A percentile compares a stretch with the other conserved stretches of the same genome.
Evolutionary conservation across 2,113 vertebrate genomes (phyloP).

Genomic region (Mus musculus): GRCm39 chr5:62056501-62057000

Average conservation of each 20-base stretch:
- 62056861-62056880: background rate
- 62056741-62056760: too few species aligned
- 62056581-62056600: background rate
- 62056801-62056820: too few species aligned
- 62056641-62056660: background rate
- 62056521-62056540: too few species aligned
- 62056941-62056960: background rate
- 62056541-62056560: too few species aligned
- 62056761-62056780: background rate
- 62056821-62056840: background rate
- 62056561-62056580: too few species aligned
- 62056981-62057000: background rate
- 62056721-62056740: too few species aligned
- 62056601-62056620: background rate
- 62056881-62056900: background rate
- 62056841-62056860: too few species aligned
- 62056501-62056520: too few species aligned
- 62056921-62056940: accelerated
- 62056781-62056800: background rate
- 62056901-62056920: background rate
- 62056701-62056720: too few species aligned
- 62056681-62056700: background rate
- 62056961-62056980: background rate
- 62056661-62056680: background rate
- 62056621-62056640: background rate